These are phyloP conservation scores for Hemithea aestivaria DNA, from an alignment of 2,888 invertebrate genomes.

Conservation along the genomic window DNA sequence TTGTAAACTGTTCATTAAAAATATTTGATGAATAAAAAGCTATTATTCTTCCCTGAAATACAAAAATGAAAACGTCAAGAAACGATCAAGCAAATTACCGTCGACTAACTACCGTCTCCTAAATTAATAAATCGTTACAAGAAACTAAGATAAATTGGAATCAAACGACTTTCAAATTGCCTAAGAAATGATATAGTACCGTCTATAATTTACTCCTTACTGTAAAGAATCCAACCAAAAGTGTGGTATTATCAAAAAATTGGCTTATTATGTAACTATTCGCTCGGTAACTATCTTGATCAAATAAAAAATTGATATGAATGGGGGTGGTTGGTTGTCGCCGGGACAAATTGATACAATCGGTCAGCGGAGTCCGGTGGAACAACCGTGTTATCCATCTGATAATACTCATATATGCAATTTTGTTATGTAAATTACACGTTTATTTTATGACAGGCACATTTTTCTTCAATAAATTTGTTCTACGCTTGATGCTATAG, in stretches of 20 bases:
- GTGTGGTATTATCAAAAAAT: constrained; percentile 71
- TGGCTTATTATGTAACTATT: constrained; percentile 74
- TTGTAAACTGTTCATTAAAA: no score
- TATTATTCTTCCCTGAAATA: constrained; percentile 31
- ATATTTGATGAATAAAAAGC: no score
- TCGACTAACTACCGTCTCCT: constrained; percentile 26
- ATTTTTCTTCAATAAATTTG: no score
- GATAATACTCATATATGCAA: no score
- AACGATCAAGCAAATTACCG: constrained; percentile 31
- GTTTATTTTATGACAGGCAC: no score
- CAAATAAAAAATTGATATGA: constrained; percentile 71
- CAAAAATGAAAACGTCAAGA: constrained; percentile 23
- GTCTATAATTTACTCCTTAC: constrained; percentile 62
- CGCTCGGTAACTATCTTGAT: constrained; percentile 66
- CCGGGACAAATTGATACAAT: constrained; percentile 64
- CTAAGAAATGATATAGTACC: constrained; percentile 62
- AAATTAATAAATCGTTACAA: constrained; percentile 44
- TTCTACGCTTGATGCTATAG: no score
- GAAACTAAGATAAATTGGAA: constrained; percentile 66
- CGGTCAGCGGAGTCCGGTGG: constrained; percentile 42
- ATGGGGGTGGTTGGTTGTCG: constrained; percentile 53
- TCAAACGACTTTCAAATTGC: constrained; percentile 65
- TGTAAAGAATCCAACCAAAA: constrained; percentile 47
- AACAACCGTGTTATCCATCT: constrained; percentile 30
- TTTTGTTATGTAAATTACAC: no score